Evolutionary conservation across 2,113 vertebrate genomes (phyloP).

Genomic region (Spermophilus dauricus): DNA sequence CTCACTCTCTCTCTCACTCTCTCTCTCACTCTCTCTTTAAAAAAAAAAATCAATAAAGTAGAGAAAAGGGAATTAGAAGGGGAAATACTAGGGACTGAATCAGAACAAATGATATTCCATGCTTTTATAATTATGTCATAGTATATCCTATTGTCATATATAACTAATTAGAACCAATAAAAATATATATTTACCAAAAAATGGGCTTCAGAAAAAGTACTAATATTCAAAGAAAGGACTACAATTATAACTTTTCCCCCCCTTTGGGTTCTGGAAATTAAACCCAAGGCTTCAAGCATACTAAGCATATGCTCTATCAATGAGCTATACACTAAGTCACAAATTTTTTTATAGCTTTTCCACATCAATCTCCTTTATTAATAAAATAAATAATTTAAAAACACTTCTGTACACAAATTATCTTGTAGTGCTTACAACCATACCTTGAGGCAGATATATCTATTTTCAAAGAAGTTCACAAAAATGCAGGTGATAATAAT

Average conservation of each 20-base stretch:
- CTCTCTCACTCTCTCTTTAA: too few relatives aligned
- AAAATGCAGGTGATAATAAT: background rate
- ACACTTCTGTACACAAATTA: background rate
- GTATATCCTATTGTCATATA: too few relatives aligned
- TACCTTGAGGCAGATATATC: background rate
- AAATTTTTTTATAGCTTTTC: background rate
- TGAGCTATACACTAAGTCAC: background rate
- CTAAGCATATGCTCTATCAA: background rate
- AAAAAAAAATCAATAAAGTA: too few relatives aligned
- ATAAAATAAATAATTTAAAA: background rate
- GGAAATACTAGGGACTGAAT: too few relatives aligned
- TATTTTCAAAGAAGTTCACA: background rate
- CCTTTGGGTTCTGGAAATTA: background rate
- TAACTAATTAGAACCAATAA: too few relatives aligned
- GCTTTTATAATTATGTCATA: too few relatives aligned
- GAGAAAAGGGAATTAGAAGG: too few relatives aligned
- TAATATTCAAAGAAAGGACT: background rate
- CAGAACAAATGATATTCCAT: too few relatives aligned
- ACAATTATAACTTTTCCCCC: background rate
- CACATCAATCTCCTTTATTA: background rate
- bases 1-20: too few relatives aligned
- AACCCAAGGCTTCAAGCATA: background rate
- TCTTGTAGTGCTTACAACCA: background rate
- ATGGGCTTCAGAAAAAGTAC: background rate
- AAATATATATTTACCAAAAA: too few relatives aligned